Conservation (phyloP, 1,140 invertebrate species). For the Drosophila orena region DNA sequence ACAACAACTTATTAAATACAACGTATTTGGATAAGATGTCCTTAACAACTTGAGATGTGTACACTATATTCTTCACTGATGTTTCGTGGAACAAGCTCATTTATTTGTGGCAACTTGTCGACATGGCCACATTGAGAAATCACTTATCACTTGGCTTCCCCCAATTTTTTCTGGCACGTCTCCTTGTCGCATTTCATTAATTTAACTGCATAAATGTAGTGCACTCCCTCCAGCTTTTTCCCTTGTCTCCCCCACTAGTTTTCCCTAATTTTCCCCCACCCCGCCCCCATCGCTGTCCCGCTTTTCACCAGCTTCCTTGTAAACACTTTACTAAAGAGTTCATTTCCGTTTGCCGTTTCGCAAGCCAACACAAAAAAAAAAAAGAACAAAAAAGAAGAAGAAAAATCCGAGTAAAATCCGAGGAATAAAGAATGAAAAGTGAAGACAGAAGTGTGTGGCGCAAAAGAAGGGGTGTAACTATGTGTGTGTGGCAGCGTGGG, state of each 20-base stretch:
- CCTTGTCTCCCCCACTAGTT: neutral
- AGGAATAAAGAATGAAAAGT: conserved; percentile 31
- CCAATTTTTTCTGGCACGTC: neutral
- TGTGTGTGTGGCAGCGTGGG: conserved; percentile 4
- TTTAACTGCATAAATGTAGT: conserved; percentile 18
- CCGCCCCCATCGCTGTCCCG: neutral
- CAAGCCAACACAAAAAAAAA: conserved; percentile 26
- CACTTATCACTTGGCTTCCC: conserved; percentile 7
- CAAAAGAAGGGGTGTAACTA: neutral
- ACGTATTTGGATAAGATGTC: no score
- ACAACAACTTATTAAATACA: neutral
- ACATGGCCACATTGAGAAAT: conserved; percentile 1
- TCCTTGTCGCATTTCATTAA: conserved; percentile 24
- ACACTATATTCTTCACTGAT: neutral
- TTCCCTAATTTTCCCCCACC: conserved; percentile 11
- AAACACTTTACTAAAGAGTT: conserved; percentile 67
- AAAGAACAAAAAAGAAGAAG: conserved; percentile 10
- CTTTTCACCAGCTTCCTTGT: conserved; percentile 42
- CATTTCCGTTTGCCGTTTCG: conserved; percentile 68
- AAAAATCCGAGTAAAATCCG: conserved; percentile 26
- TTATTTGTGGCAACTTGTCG: neutral
- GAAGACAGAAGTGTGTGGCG: conserved; percentile 27
- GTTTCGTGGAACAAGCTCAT: neutral
- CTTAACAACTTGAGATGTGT: no score
- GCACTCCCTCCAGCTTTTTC: neutral